Conservation (phyloP, 2,113 vertebrate genomes). For the Jacana jacana region DNA sequence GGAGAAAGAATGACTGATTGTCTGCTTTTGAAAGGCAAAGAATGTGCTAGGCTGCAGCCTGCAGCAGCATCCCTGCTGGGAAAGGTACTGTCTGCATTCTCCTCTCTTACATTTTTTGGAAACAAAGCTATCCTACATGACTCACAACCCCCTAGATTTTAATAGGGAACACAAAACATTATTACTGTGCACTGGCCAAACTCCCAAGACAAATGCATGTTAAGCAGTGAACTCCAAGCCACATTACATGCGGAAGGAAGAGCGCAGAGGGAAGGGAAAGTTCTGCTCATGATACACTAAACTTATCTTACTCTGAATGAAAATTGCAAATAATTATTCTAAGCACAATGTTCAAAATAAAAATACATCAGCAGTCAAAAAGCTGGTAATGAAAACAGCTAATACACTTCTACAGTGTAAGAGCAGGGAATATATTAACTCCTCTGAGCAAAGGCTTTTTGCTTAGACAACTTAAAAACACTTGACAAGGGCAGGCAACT, state of each 20-base stretch:
- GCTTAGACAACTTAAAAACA: background rate
- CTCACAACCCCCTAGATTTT: slow-evolving; percentile 46
- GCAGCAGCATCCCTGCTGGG: slow-evolving; percentile 41
- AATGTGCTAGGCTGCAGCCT: background rate
- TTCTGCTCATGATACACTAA: background rate
- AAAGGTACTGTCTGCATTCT: slow-evolving; percentile 57
- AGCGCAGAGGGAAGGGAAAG: background rate
- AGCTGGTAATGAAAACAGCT: background rate
- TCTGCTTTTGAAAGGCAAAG: slow-evolving; percentile 29
- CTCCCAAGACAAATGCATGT: slow-evolving; percentile 53
- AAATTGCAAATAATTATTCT: background rate
- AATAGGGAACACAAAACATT: slow-evolving; percentile 66
- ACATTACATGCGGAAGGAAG: background rate
- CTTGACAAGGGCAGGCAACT: background rate
- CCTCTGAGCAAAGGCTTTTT: background rate
- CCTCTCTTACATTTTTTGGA: background rate
- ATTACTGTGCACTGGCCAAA: slow-evolving; percentile 16
- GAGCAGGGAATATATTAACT: background rate
- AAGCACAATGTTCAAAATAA: background rate
- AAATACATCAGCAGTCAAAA: background rate
- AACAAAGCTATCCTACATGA: slow-evolving; percentile 59
- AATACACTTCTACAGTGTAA: background rate
- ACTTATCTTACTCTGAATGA: background rate
- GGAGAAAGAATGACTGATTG: slow-evolving; percentile 36
- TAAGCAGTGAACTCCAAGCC: slow-evolving; percentile 22